These are phyloP conservation scores for Phengaris alcon DNA, from an alignment of 2,888 invertebrate species.

Conservation along the genomic window DNA sequence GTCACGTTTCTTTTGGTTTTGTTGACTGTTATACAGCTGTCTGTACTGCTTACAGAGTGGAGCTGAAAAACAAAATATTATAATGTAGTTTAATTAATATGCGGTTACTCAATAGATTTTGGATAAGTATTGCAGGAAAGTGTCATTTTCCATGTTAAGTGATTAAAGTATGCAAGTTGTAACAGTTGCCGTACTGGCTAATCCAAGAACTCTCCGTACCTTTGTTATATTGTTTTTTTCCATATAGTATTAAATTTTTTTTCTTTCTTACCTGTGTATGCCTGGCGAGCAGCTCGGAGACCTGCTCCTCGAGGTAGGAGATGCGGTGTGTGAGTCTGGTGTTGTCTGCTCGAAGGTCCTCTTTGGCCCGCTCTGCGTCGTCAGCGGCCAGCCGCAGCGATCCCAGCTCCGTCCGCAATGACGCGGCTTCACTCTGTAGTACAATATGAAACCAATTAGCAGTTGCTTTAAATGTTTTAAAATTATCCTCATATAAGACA, in stretches of 20 bases:
- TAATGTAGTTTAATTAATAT: background rate
- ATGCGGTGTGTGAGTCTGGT: constrained; percentile 91
- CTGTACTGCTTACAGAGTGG: constrained; percentile 62
- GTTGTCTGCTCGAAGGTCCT: constrained; percentile 86
- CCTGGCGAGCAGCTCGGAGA: constrained; percentile 79
- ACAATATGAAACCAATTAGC: background rate
- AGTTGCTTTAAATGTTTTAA: no score
- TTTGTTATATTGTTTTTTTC: no score
- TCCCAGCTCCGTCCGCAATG: constrained; percentile 79
- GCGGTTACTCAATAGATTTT: no score
- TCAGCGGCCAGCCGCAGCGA: constrained; percentile 80
- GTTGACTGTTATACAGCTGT: constrained; percentile 74
- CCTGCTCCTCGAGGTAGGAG: constrained; percentile 93
- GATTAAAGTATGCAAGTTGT: no score
- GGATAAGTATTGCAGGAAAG: no score
- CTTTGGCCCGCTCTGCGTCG: constrained; percentile 81
- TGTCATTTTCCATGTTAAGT: no score
- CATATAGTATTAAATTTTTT: no score
- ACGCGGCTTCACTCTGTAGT: constrained; percentile 71
- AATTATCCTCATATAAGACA: no score
- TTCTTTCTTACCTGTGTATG: constrained; percentile 54
- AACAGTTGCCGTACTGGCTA: no score
- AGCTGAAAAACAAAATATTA: constrained; percentile 49
- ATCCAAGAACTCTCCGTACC: no score
- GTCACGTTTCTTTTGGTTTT: constrained; percentile 83